Evolutionary conservation across 1,140 invertebrate genomes (phyloP).

Genomic region (Bombus polaris): DNA sequence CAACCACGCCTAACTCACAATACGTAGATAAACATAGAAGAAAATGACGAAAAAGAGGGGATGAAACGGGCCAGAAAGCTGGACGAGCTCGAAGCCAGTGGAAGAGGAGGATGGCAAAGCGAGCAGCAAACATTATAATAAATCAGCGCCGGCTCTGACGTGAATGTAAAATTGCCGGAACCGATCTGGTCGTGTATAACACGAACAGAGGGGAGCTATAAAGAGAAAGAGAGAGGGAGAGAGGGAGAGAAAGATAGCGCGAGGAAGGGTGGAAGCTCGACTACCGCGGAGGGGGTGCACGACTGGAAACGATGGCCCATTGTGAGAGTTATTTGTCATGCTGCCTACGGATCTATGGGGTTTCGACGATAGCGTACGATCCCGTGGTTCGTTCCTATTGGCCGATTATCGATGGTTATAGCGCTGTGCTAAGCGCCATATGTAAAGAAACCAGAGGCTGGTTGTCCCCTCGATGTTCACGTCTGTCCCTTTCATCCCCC

Average conservation of each 20-base stretch:
- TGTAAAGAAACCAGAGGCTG: constrained; percentile 59
- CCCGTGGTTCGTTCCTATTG: constrained; percentile 68
- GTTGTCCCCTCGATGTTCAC: background rate
- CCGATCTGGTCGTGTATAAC: constrained; percentile 81
- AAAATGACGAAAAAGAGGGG: constrained; percentile 3
- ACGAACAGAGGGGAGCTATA: constrained; percentile 58
- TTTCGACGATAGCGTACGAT: constrained; percentile 62
- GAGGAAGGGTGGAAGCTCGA: constrained; percentile 59
- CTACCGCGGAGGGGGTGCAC: constrained; percentile 61
- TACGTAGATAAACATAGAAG: background rate
- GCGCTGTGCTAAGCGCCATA: constrained; percentile 70
- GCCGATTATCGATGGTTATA: constrained; percentile 79
- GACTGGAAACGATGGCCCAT: constrained; percentile 73
- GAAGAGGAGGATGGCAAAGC: constrained; percentile 11
- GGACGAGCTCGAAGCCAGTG: constrained; percentile 3
- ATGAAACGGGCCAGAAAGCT: background rate
- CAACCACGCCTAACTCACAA: background rate
- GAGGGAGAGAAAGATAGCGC: background rate
- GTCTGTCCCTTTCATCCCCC: background rate
- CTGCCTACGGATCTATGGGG: constrained; percentile 75
- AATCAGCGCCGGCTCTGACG: constrained; percentile 77
- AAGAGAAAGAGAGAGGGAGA: background rate
- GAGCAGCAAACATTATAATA: constrained; percentile 80
- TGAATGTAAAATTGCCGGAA: constrained; percentile 82
- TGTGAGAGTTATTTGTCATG: constrained; percentile 82